A percentile compares a stretch with the other conserved stretches of the same genome.
phyloP scores from a whole-genome alignment of 1,140 invertebrate species.

The Cheumatopsyche charites region DNA sequence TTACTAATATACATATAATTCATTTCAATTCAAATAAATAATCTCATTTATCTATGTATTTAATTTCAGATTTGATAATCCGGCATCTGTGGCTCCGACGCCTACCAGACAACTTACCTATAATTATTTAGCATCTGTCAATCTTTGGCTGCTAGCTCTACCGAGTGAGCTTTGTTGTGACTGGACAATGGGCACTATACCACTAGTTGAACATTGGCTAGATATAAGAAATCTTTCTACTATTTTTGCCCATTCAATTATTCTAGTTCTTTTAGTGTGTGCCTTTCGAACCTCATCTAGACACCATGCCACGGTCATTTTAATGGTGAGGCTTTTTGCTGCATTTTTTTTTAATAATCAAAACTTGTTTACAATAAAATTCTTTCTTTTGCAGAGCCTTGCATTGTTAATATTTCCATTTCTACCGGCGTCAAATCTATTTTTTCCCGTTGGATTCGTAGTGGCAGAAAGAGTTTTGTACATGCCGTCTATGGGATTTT shows the following conservation, averaged over 20 bases:
- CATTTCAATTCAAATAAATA: neutral
- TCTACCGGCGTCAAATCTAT: slow-evolving; percentile 94
- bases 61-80: slow-evolving; percentile 85
- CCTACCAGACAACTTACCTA: slow-evolving; percentile 89
- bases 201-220: slow-evolving; percentile 77
- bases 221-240: slow-evolving; percentile 89
- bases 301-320: slow-evolving; percentile 74
- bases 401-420: slow-evolving; percentile 90
- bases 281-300: slow-evolving; percentile 71
- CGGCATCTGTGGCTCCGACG: slow-evolving; percentile 78
- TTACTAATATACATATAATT: neutral
- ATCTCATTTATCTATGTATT: neutral
- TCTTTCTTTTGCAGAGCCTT: slow-evolving; percentile 69
- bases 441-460: slow-evolving; percentile 97
- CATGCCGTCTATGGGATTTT: slow-evolving; percentile 97
- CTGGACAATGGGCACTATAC: slow-evolving; percentile 98
- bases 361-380: neutral
- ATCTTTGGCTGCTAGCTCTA: slow-evolving; percentile 87
- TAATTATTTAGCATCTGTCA: slow-evolving; percentile 90
- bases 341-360: slow-evolving; percentile 8
- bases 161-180: slow-evolving; percentile 93
- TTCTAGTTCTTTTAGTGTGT: slow-evolving; percentile 69
- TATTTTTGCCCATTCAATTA: slow-evolving; percentile 69
- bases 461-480: slow-evolving; percentile 95
- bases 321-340: slow-evolving; percentile 70